A percentile compares a stretch with the other conserved stretches of the same genome.
Conservation (phyloP, 2,113 vertebrate genomes). For the Erythrocercus mccallii region DNA sequence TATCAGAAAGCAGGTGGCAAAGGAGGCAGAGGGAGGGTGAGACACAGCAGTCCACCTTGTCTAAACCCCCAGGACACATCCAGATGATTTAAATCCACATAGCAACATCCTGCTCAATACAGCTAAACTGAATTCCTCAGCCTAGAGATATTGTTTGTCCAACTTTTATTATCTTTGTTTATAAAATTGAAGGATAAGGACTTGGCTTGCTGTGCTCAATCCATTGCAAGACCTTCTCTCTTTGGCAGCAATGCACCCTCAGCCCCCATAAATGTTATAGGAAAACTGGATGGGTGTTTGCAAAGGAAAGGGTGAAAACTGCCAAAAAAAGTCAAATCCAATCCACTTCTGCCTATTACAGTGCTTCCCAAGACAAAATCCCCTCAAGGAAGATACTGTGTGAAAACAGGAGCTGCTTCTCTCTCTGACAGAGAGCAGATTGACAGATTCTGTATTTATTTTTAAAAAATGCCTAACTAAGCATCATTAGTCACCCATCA, state of each 20-base stretch:
- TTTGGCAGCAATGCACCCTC: not conserved
- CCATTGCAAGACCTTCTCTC: not conserved
- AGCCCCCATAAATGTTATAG: not conserved
- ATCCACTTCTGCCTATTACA: conserved; percentile 34
- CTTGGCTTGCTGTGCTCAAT: not conserved
- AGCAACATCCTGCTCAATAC: not conserved
- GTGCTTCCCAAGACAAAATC: conserved; percentile 23
- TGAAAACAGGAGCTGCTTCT: conserved; percentile 37
- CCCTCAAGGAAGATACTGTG: conserved; percentile 46
- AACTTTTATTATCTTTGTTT: not conserved
- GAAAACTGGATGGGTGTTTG: not conserved
- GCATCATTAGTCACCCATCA: conserved; percentile 21
- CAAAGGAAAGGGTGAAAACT: conserved; percentile 17
- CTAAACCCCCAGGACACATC: not conserved
- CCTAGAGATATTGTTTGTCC: not conserved
- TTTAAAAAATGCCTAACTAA: conserved; percentile 44
- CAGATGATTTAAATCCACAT: not conserved
- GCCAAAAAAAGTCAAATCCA: conserved; percentile 43
- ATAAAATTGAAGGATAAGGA: not conserved
- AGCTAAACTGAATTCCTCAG: not conserved
- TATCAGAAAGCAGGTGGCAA: not conserved
- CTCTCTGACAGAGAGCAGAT: not conserved
- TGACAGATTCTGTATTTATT: conserved; percentile 62
- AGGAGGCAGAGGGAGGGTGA: not conserved
- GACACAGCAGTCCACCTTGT: not conserved